Percentiles rank a stretch among this genome's conserved stretches.
These are phyloP conservation scores for Lampris megalopsis DNA, from an alignment of 2,113 vertebrate genomes.

Conservation along the genomic window DNA sequence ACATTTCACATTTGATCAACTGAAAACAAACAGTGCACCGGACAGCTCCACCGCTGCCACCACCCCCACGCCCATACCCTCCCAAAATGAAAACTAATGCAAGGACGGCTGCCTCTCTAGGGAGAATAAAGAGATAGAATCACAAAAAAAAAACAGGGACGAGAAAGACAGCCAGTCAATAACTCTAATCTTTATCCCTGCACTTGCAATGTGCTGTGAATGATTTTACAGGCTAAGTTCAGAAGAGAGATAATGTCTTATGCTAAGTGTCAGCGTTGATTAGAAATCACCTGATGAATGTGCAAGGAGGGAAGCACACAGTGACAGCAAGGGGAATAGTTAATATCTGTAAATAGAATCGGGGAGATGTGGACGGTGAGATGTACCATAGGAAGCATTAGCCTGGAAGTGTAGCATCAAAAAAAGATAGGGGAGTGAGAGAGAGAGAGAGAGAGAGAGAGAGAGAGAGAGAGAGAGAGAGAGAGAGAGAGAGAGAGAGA, in stretches of 20 bases:
- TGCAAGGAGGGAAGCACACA: slow-evolving; percentile 33
- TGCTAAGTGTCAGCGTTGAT: slow-evolving; percentile 27
- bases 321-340: slow-evolving; percentile 26
- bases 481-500: slow-evolving; percentile 31
- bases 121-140: neutral
- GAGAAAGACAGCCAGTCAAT: neutral
- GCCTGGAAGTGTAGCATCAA: slow-evolving; percentile 53
- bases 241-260: slow-evolving; percentile 6
- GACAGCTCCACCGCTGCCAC: neutral
- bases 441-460: slow-evolving; percentile 1
- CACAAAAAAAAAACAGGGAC: neutral
- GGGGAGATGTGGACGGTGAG: neutral
- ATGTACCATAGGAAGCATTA: slow-evolving; percentile 37
- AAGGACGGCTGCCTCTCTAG: slow-evolving; percentile 13
- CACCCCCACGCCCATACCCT: too few relatives aligned
- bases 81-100: slow-evolving; percentile 3
- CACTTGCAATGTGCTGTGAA: slow-evolving; percentile 14
- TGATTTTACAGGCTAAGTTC: slow-evolving; percentile 3
- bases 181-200: slow-evolving; percentile 25
- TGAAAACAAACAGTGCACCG: slow-evolving; percentile 60
- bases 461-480: slow-evolving; percentile 22
- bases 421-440: slow-evolving; percentile 9
- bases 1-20: slow-evolving; percentile 66
- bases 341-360: slow-evolving; percentile 24
- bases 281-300: slow-evolving; percentile 52